phyloP scores from a whole-genome alignment of 2,888 invertebrate genomes.

The Oligia fasciuncula region DNA sequence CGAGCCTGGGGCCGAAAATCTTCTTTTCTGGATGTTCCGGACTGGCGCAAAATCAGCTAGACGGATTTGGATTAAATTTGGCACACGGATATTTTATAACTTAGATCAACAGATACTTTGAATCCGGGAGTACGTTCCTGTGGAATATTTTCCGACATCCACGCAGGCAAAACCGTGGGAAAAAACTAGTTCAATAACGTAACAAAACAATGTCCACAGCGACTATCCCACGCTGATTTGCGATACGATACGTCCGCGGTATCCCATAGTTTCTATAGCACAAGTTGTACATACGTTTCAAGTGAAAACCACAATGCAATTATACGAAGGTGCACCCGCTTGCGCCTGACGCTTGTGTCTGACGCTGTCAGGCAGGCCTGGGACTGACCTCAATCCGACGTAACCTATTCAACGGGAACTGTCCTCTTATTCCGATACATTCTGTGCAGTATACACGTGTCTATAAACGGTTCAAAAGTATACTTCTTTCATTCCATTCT shows the following conservation, averaged over 20 bases:
- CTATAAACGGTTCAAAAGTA: not conserved
- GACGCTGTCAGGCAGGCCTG: slow-evolving; percentile 50
- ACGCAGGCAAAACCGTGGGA: too few species aligned
- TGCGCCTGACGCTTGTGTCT: slow-evolving; percentile 48
- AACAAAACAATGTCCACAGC: not conserved
- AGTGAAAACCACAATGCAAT: slow-evolving; percentile 51
- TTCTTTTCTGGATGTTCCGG: not conserved
- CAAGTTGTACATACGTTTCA: slow-evolving; percentile 27
- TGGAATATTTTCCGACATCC: too few species aligned
- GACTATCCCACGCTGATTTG: not conserved
- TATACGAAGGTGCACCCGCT: slow-evolving; percentile 48
- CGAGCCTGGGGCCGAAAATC: not conserved
- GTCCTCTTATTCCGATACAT: slow-evolving; percentile 6
- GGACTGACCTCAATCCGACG: slow-evolving; percentile 55
- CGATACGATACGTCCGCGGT: not conserved
- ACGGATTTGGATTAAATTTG: too few species aligned
- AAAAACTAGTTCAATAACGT: not conserved
- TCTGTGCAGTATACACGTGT: not conserved
- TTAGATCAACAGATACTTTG: too few species aligned
- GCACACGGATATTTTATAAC: too few species aligned
- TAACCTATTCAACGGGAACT: slow-evolving; percentile 41
- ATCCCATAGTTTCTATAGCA: slow-evolving; percentile 8
- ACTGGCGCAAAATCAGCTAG: too few species aligned
- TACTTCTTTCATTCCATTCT: too few species aligned
- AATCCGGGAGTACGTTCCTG: too few species aligned